Conservation (phyloP, 2,113 vertebrate genomes). For the Osmerus eperlanus region DNA sequence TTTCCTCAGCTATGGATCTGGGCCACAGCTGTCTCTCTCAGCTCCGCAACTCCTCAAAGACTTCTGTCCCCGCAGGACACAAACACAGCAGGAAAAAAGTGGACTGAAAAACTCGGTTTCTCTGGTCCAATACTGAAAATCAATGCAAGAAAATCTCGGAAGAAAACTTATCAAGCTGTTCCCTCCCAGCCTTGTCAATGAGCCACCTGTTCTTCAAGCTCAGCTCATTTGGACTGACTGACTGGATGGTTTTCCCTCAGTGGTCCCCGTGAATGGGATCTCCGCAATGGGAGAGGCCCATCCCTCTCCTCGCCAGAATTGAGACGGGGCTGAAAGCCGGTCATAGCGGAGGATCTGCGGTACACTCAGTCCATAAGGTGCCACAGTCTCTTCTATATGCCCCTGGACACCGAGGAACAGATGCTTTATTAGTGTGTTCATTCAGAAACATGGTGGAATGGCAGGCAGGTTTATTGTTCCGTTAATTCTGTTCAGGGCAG, state of each 20-base stretch:
- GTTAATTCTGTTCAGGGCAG: not conserved
- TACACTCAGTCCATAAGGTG: too few species aligned
- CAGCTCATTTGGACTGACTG: slow-evolving; percentile 38
- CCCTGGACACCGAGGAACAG: not conserved
- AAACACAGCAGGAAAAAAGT: not conserved
- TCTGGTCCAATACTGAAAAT: slow-evolving; percentile 4
- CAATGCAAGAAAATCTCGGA: too few species aligned
- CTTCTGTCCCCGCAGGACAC: slow-evolving; percentile 2
- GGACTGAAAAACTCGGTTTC: not conserved
- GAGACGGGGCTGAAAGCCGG: too few species aligned
- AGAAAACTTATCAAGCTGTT: slow-evolving; percentile 6
- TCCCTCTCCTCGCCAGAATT: too few species aligned
- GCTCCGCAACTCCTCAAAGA: slow-evolving; percentile 13
- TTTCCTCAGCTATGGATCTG: slow-evolving; percentile 30
- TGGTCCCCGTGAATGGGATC: not conserved
- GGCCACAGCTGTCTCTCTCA: slow-evolving; percentile 25
- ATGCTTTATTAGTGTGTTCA: not conserved
- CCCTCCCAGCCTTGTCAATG: slow-evolving; percentile 16
- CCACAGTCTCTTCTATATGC: too few species aligned
- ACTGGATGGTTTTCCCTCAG: slow-evolving; percentile 14
- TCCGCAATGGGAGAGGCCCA: not conserved
- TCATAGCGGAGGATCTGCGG: too few species aligned
- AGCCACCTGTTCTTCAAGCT: slow-evolving; percentile 36
- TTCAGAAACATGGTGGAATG: not conserved
- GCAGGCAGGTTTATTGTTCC: not conserved